These are phyloP conservation scores for Oxystoma pomonae DNA, from an alignment of 2,888 invertebrate species.

Conservation along the genomic window DNA sequence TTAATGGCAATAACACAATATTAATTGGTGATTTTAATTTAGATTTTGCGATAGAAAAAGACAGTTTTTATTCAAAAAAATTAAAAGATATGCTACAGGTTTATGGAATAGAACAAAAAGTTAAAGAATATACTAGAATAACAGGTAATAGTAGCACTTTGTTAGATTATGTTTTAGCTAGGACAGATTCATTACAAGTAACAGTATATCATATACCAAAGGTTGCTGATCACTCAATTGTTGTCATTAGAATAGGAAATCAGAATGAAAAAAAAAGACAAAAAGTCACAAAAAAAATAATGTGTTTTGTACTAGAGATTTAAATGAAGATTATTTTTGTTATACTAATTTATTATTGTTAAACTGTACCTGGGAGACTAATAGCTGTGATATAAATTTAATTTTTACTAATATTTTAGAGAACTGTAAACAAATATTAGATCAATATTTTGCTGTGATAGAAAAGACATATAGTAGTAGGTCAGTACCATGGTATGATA, in stretches of 20 bases:
- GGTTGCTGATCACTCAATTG: conserved; percentile 1
- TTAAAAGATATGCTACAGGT: conserved; percentile 10
- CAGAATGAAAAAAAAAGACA: neutral
- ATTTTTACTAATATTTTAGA: neutral
- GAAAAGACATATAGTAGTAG: neutral
- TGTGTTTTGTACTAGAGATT: neutral
- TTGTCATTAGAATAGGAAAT: neutral
- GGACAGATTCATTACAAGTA: conserved; percentile 2
- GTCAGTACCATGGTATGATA: conserved; percentile 3
- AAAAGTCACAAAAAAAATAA: neutral
- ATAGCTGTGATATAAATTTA: conserved; percentile 5
- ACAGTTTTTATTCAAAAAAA: conserved; percentile 11
- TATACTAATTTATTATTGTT: neutral
- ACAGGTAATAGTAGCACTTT: conserved; percentile 10
- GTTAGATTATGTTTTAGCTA: conserved; percentile 12
- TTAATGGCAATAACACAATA: conserved; percentile 1
- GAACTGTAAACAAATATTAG: conserved; percentile 3
- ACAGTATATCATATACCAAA: conserved; percentile 3
- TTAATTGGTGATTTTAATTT: conserved; percentile 14
- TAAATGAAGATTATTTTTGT: neutral
- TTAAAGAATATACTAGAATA: conserved; percentile 6
- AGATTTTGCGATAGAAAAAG: conserved; percentile 6
- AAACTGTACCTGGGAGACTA: conserved; percentile 5
- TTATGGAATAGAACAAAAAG: conserved; percentile 9
- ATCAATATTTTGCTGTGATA: neutral